Evolutionary conservation across 2,888 invertebrate species (phyloP).

Genomic region (Luperina testacea): DNA sequence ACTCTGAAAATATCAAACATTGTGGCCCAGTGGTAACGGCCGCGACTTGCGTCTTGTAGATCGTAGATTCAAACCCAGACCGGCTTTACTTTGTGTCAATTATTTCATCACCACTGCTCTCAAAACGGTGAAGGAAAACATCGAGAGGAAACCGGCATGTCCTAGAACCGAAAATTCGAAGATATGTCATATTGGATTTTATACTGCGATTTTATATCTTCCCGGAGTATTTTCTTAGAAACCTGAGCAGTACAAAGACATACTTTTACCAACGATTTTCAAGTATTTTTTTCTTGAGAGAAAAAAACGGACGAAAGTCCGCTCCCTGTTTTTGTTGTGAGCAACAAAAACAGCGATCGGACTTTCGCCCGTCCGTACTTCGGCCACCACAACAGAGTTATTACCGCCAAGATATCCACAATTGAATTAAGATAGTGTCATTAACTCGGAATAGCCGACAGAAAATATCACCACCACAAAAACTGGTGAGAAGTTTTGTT

Average conservation of each 20-base stretch:
- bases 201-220: neutral
- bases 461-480: constrained; percentile 70
- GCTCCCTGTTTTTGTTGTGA: too few relatives aligned
- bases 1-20: too few relatives aligned
- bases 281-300: neutral
- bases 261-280: neutral
- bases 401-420: constrained; percentile 78
- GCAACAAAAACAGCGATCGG: constrained; percentile 13
- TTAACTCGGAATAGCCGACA: constrained; percentile 73
- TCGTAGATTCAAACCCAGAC: too few relatives aligned
- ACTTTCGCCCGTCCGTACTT: constrained; percentile 58
- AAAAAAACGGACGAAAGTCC: too few relatives aligned
- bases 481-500: constrained; percentile 50
- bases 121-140: too few relatives aligned
- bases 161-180: too few relatives aligned
- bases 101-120: too few relatives aligned
- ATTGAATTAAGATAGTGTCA: constrained; percentile 85
- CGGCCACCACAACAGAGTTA: constrained; percentile 72
- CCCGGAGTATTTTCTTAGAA: neutral
- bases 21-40: too few relatives aligned
- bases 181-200: neutral
- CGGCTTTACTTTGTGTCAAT: too few relatives aligned
- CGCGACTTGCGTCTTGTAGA: too few relatives aligned
- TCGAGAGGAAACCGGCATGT: too few relatives aligned
- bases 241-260: neutral